These are phyloP conservation scores for Rhynchomys soricoides DNA, from an alignment of 2,113 vertebrate species.

Conservation along the genomic window DNA sequence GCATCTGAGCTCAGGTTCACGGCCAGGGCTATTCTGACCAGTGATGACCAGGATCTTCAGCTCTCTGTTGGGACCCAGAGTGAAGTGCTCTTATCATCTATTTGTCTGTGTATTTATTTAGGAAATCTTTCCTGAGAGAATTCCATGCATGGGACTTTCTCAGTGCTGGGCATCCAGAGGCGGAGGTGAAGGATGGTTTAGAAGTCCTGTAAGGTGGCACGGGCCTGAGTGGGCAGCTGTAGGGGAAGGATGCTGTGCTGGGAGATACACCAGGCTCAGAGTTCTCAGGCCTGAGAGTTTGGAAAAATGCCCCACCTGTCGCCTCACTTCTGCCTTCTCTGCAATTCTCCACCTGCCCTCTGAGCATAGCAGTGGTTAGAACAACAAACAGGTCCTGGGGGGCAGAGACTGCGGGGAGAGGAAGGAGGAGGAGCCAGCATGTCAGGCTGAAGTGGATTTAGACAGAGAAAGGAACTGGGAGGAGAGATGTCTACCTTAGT, in stretches of 20 bases:
- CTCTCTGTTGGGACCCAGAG: not conserved
- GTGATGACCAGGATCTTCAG: not conserved
- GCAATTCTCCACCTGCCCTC: not conserved
- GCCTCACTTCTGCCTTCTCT: not conserved
- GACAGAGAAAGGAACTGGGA: not conserved
- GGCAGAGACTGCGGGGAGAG: not conserved
- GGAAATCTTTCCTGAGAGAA: not conserved
- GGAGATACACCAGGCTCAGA: rapidly evolving
- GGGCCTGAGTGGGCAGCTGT: not conserved
- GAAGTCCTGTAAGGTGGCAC: not conserved
- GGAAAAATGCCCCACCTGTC: not conserved
- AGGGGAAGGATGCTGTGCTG: rapidly evolving
- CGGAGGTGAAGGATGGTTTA: not conserved
- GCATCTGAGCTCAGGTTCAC: not conserved
- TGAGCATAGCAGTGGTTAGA: not conserved
- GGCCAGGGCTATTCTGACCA: not conserved
- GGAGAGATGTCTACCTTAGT: not conserved
- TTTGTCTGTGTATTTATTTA: not conserved
- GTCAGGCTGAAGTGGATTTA: not conserved
- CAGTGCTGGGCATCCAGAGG: not conserved
- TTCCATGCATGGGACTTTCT: not conserved
- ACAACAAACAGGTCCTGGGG: not conserved
- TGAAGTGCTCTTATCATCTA: not conserved
- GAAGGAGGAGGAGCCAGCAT: not conserved
- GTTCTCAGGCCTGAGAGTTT: not conserved